Evolutionary conservation across 2,888 invertebrate genomes (phyloP), one percentile per base, ranked within the genome.

Genomic region (Andrena dorsata): DNA sequence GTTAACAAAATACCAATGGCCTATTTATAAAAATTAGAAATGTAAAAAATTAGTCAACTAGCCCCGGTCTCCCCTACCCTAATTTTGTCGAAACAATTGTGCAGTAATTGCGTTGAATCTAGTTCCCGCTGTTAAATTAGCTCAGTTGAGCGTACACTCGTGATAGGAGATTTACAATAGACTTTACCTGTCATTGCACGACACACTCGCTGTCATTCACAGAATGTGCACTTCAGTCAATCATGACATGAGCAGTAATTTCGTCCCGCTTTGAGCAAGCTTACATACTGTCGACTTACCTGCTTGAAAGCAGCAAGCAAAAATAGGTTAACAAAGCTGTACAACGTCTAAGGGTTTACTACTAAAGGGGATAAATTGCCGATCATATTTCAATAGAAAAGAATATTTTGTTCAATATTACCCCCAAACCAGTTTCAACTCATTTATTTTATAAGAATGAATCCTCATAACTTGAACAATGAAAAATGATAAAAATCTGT

Each of bases 121-220:
- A 41, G 23, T 16, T 23, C 4, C 16, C 47, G 13, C 7, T 3
- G 7, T 28, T 47, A 65, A 47, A 49, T 47, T 16, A 8, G 16
- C 28, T 28, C 8, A 47, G 10, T 65, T 10, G 0, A 23, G 3
- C 0, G 2, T 7, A 0, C 3, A 16, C 8, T 8, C n/a, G 23
- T 13, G 26, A 49, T 23, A n/a, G 41, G 32, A 16, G 23, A 47
- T 64, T 23, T 47, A 20, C 32, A 69, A 41, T 47, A 47, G 47
- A 28, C 16, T 28, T 30, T 32, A 41, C 7, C 23, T 60, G 35
- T 49, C 41, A 26, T 53, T 71, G n/a, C 71, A 28, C 13, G 63
- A 71, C 28, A 56, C 61, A 76, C 23, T 71, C 23, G 41, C 76
- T 76, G 76, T 76, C 76, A 76, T 28, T 28, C 35, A n/a, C 76